A percentile compares a stretch with the other conserved stretches of the same genome.
These are phyloP conservation scores for Dromaius novaehollandiae DNA, from an alignment of 2,113 vertebrate species.

Conservation along the genomic window DNA sequence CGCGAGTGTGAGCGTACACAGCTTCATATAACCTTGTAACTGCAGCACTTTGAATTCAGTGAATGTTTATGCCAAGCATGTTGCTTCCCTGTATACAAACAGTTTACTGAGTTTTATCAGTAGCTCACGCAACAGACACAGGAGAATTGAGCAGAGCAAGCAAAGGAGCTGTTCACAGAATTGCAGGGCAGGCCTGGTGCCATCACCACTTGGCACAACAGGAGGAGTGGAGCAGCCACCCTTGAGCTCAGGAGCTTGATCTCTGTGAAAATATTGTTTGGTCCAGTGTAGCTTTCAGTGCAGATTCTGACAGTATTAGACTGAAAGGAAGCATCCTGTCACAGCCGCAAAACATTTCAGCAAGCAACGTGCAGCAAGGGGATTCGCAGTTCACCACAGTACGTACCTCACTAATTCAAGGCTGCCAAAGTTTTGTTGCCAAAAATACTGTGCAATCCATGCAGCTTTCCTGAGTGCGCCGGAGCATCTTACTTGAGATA, in stretches of 20 bases:
- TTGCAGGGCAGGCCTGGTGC: neutral
- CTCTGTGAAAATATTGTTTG: conserved; percentile 49
- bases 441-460: conserved; percentile 24
- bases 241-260: conserved; percentile 43
- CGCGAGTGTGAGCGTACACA: conserved; percentile 76
- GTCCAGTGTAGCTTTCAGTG: conserved; percentile 49
- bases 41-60: conserved; percentile 65
- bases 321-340: neutral
- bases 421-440: conserved; percentile 38
- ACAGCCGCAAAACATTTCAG: conserved; percentile 10
- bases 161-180: conserved; percentile 33
- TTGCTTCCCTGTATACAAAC: conserved; percentile 71
- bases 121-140: conserved; percentile 32
- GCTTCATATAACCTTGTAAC: conserved; percentile 18
- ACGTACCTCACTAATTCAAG: neutral
- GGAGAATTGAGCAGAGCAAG: conserved; percentile 47
- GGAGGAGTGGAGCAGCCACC: neutral
- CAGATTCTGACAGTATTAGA: conserved; percentile 24
- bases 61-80: conserved; percentile 71
- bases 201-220: rapidly evolving
- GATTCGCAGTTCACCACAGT: neutral
- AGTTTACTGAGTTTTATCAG: conserved; percentile 86
- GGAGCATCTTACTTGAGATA: neutral
- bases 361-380: neutral
- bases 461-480: neutral